Conservation (phyloP, 2,797 vertebrate species). For the Lacerta bilineata region DNA sequence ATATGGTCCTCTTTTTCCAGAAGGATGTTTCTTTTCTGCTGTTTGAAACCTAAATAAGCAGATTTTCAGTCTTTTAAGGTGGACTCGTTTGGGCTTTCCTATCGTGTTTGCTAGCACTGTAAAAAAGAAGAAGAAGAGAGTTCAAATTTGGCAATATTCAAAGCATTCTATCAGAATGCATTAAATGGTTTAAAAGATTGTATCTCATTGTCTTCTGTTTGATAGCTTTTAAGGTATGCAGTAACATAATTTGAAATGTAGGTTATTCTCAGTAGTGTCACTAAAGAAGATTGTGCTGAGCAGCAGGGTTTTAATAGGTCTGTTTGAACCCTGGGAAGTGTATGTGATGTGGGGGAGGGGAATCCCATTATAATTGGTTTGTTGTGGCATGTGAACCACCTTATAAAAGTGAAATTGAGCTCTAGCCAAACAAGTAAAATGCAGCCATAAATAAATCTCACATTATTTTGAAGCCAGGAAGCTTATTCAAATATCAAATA, state of each 20-base stretch:
- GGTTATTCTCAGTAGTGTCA: constrained; percentile 72
- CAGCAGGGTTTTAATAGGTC: constrained; percentile 75
- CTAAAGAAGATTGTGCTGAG: constrained; percentile 73
- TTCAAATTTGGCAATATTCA: constrained; percentile 65
- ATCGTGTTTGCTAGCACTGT: constrained; percentile 36
- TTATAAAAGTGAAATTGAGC: constrained; percentile 70
- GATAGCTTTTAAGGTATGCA: constrained; percentile 73
- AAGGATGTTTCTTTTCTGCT: constrained; percentile 41
- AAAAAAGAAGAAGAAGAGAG: constrained; percentile 46
- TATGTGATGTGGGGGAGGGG: constrained; percentile 26
- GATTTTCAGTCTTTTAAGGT: constrained; percentile 27
- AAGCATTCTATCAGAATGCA: constrained; percentile 60
- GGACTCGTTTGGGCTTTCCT: constrained; percentile 10
- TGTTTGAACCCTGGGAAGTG: constrained; percentile 75
- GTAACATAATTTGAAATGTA: constrained; percentile 75
- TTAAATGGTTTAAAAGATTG: constrained; percentile 67
- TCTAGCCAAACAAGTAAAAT: constrained; percentile 70
- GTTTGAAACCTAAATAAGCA: constrained; percentile 41
- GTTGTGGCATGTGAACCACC: constrained; percentile 72
- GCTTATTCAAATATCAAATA: constrained; percentile 56
- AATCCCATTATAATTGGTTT: constrained; percentile 73
- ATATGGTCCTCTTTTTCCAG: constrained; percentile 25
- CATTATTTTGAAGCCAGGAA: constrained; percentile 55
- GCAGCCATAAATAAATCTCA: constrained; percentile 70
- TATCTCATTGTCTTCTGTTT: constrained; percentile 69